These are phyloP conservation scores for Periophthalmus modestus DNA, from an alignment of 2,113 vertebrate genomes.

Conservation along the genomic window DNA sequence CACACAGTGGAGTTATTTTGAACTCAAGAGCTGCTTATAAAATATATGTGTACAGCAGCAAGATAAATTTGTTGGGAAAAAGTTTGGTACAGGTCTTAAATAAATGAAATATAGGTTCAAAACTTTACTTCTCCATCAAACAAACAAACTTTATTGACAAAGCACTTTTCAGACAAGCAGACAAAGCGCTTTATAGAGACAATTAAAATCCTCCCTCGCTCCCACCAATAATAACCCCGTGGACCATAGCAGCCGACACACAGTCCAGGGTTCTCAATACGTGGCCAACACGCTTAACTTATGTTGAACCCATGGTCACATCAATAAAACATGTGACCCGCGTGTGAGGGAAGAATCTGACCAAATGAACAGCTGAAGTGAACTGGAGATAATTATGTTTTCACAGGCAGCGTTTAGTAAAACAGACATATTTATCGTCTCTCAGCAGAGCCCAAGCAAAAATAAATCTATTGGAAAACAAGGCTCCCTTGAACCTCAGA, in stretches of 20 bases:
- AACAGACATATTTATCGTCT: slow-evolving; percentile 57
- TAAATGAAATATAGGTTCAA: too few species aligned
- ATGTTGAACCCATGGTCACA: neutral
- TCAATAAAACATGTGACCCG: neutral
- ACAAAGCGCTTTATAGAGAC: too few species aligned
- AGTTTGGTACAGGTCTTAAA: too few species aligned
- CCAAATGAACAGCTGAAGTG: neutral
- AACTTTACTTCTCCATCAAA: too few species aligned
- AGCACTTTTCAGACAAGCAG: too few species aligned
- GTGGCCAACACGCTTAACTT: neutral
- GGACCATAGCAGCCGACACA: neutral
- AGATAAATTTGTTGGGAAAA: too few species aligned
- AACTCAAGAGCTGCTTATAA: too few species aligned
- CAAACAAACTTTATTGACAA: too few species aligned
- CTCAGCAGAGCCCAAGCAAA: slow-evolving; percentile 22
- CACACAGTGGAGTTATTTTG: too few species aligned
- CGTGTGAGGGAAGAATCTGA: neutral
- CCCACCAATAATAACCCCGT: too few species aligned
- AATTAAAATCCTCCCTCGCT: too few species aligned
- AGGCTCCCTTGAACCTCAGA: slow-evolving; percentile 31
- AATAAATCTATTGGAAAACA: slow-evolving; percentile 51
- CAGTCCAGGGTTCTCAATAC: neutral
- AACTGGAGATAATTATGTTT: slow-evolving; percentile 30
- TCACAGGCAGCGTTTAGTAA: slow-evolving; percentile 49
- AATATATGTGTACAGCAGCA: too few species aligned